Base-by-base conservation (phyloP, 2,888 invertebrate species). In the Steromphala cineraria region DNA sequence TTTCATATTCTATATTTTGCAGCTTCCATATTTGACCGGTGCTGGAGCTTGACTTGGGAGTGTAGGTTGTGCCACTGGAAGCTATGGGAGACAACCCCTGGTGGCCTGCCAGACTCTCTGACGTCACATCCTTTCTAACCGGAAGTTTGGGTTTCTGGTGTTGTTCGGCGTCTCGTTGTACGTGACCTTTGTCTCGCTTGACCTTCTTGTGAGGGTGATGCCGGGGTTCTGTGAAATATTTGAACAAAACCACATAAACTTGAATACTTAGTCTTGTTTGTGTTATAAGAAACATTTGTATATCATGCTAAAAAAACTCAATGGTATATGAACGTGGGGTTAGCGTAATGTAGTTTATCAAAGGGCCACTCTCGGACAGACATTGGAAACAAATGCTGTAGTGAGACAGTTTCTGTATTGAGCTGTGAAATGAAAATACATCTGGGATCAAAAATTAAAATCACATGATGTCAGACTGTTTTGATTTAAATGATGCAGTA, bases 41-140 rank as follows among this genome's bases (percentile, higher is more conserved):
- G 82, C 90, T 90, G 53, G 90, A 90, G 53, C 89, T 84, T 13
- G 90, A 90, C 80, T 90, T 91, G 5, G 90, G 91, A 8, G 90
- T 89, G 82, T 89, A 90, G 8, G 91, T 91, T 5, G 91, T 90
- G 8, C 87, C 90, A 83, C 89, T 89, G 28, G 90, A 90, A 31
- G 87, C 89, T 10, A 89, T 88, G 67, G 90, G 90, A 17, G 90
- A 90, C 53, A 89, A 83, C 74, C 85, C 86, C 36, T 82, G 85
- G 28, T 79, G 80, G 0, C 80, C 82, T 19, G 56, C 40, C 56
- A 82, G 56, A 24, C 82, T 82, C 17, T 82, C 82, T 24, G 80
- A 79, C 24, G 82, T 82, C 19, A 67, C 46, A 71, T 82, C 82
- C 55, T 80, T 80, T 53, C 56, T 55, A 52, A 78, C 80, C 19